A percentile compares a stretch with the other conserved stretches of the same genome.
These are phyloP conservation scores for Scelioninae gen. 1 DNA, from an alignment of 2,888 invertebrate species.

Conservation along the genomic window DNA sequence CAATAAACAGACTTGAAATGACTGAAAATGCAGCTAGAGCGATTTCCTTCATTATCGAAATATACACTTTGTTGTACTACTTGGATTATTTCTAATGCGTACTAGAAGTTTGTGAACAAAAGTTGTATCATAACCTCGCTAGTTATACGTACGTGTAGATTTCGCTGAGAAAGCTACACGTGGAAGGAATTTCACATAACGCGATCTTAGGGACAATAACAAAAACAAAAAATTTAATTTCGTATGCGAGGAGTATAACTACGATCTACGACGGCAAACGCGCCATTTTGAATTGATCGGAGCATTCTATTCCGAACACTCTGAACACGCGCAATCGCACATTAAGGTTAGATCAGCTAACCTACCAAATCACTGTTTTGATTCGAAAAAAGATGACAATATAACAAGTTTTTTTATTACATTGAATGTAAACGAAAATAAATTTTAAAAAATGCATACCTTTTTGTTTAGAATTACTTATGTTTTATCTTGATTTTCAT, in stretches of 20 bases:
- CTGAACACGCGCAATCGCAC: slow-evolving; percentile 50
- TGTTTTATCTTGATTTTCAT: too few relatives aligned
- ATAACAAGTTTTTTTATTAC: too few relatives aligned
- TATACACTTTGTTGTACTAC: slow-evolving; percentile 33
- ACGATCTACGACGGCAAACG: slow-evolving; percentile 55
- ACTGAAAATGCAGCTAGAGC: slow-evolving; percentile 85
- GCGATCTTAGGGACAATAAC: slow-evolving; percentile 47
- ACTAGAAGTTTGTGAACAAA: slow-evolving; percentile 26
- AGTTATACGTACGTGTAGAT: slow-evolving; percentile 38
- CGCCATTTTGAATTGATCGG: slow-evolving; percentile 67
- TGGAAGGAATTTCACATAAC: slow-evolving; percentile 48
- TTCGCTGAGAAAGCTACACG: slow-evolving; percentile 51
- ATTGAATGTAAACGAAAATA: too few relatives aligned
- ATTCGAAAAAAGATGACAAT: too few relatives aligned
- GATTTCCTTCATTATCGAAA: slow-evolving; percentile 84
- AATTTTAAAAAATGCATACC: too few relatives aligned
- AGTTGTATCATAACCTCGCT: slow-evolving; percentile 47
- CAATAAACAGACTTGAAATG: slow-evolving; percentile 86
- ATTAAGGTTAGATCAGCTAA: slow-evolving; percentile 51
- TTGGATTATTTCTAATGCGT: slow-evolving; percentile 51
- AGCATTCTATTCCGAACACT: slow-evolving; percentile 13
- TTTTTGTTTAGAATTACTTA: too few relatives aligned
- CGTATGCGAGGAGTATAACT: slow-evolving; percentile 45
- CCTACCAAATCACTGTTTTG: neutral
- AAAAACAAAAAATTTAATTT: slow-evolving; percentile 52